Conservation (phyloP, 2,888 invertebrate genomes). For the Anthoptus insignis region DNA sequence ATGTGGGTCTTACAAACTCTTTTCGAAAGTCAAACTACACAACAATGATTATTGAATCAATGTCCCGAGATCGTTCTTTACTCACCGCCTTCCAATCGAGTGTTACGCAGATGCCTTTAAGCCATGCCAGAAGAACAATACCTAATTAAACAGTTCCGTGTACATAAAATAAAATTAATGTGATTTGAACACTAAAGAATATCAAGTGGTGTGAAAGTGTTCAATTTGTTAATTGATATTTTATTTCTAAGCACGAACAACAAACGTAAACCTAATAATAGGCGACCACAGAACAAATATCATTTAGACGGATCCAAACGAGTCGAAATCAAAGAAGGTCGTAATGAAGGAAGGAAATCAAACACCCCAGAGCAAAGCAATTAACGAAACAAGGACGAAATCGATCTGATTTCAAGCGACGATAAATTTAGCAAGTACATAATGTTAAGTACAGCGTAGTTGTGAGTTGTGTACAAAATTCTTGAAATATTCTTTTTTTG, state of each 20-base stretch:
- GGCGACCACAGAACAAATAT: slow-evolving; percentile 4
- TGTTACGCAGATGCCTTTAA: too few relatives aligned
- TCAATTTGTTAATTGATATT: not conserved
- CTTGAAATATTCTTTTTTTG: not conserved
- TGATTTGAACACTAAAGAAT: too few relatives aligned
- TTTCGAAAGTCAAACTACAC: too few relatives aligned
- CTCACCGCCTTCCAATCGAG: too few relatives aligned
- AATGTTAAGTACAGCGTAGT: not conserved
- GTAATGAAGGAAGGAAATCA: slow-evolving; percentile 16
- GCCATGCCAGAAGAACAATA: too few relatives aligned
- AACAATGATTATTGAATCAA: too few relatives aligned
- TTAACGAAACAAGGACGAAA: slow-evolving; percentile 14
- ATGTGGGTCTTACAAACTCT: too few relatives aligned
- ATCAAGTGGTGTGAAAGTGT: not conserved
- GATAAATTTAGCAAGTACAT: slow-evolving; percentile 1
- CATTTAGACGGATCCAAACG: not conserved
- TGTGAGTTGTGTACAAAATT: not conserved
- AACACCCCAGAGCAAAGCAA: slow-evolving; percentile 16
- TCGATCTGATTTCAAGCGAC: slow-evolving; percentile 8
- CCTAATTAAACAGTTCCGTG: too few relatives aligned
- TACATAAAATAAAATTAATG: too few relatives aligned
- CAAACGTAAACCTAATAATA: not conserved
- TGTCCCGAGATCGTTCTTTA: too few relatives aligned
- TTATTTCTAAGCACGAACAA: not conserved
- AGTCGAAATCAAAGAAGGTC: slow-evolving; percentile 12